A percentile compares a stretch with the other conserved stretches of the same genome.
Evolutionary conservation across 2,888 invertebrate species (phyloP).

Genomic region (Monochamus alternatus): DNA sequence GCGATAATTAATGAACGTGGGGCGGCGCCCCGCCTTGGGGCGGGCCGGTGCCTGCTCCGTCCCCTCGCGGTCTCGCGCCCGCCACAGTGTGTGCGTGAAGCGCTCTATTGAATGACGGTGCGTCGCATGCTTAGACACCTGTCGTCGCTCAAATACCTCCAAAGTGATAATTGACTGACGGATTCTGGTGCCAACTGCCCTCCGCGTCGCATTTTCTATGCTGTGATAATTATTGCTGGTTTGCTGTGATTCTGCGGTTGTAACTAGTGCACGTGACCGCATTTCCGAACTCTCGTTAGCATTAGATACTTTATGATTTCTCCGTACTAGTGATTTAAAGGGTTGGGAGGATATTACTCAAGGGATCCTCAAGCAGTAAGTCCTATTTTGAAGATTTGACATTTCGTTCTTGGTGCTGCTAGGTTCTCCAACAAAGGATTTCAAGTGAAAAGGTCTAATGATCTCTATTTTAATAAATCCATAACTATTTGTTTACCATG

Average conservation of each 20-base stretch:
- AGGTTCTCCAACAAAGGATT: no score
- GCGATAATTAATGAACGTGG: slow-evolving; percentile 65
- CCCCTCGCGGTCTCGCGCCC: slow-evolving; percentile 60
- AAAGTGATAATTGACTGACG: slow-evolving; percentile 50
- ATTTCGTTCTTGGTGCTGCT: no score
- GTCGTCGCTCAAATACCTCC: slow-evolving; percentile 42
- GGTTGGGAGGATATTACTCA: neutral
- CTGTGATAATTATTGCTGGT: slow-evolving; percentile 15
- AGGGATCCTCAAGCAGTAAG: neutral
- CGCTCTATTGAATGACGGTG: slow-evolving; percentile 56
- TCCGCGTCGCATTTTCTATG: neutral
- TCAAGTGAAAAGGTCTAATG: no score
- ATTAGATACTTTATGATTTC: neutral
- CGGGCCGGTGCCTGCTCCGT: slow-evolving; percentile 56
- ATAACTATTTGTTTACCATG: no score
- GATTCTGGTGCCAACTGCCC: slow-evolving; percentile 11
- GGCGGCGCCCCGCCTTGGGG: slow-evolving; percentile 63
- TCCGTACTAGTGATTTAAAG: neutral
- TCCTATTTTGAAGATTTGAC: neutral
- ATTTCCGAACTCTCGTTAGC: slow-evolving; percentile 9
- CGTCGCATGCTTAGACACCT: slow-evolving; percentile 47
- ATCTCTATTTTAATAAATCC: no score
- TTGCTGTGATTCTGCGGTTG: slow-evolving; percentile 9
- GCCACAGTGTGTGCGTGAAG: slow-evolving; percentile 57
- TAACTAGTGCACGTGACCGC: slow-evolving; percentile 13